Evolutionary conservation across 2,888 invertebrate genomes (phyloP).

Genomic region (Pyralis farinalis): DNA sequence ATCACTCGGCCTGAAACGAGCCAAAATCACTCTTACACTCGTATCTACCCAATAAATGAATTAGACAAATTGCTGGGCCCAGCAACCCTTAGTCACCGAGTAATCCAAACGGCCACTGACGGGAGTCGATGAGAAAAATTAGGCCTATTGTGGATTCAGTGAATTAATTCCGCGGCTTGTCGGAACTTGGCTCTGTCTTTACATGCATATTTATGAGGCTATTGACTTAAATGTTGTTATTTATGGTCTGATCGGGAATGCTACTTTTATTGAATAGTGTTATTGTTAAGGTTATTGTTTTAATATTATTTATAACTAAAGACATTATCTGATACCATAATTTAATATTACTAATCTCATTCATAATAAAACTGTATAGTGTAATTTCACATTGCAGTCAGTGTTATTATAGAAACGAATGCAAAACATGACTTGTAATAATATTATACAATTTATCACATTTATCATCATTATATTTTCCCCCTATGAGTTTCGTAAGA

Average conservation of each 20-base stretch:
- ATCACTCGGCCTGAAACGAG: not conserved
- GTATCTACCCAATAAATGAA: not conserved
- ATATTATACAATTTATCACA: too few species aligned
- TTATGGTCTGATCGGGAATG: not conserved
- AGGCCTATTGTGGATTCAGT: constrained; percentile 17
- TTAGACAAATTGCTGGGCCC: not conserved
- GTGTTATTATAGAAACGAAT: too few species aligned
- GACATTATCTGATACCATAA: too few species aligned
- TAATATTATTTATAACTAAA: too few species aligned
- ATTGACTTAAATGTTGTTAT: constrained; percentile 8
- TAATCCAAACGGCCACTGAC: not conserved
- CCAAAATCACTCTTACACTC: not conserved
- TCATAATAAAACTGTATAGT: too few species aligned
- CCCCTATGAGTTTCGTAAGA: too few species aligned
- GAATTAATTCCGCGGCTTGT: constrained; percentile 29
- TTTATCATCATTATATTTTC: too few species aligned
- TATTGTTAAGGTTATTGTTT: too few species aligned
- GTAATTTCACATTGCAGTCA: too few species aligned
- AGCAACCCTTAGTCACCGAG: not conserved
- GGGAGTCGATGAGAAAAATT: not conserved
- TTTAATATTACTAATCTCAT: too few species aligned
- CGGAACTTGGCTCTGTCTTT: constrained; percentile 21
- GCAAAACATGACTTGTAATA: too few species aligned
- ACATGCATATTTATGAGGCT: constrained; percentile 10
- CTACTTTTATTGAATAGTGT: too few species aligned